Evolutionary conservation across 2,113 vertebrate species (phyloP).

Genomic region (Eubucco bourcierii): DNA sequence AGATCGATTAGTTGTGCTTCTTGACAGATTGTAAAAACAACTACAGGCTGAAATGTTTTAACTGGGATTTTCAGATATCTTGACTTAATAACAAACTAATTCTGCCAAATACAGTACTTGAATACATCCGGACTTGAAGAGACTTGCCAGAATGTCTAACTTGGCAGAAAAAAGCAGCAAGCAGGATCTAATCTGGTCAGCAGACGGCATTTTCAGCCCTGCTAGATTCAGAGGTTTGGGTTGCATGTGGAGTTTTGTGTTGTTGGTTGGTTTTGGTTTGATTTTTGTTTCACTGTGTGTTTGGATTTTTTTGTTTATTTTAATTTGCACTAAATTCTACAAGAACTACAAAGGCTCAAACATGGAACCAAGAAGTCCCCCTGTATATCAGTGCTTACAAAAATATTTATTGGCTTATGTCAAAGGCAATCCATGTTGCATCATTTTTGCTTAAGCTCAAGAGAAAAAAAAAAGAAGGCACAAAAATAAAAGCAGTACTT

Average conservation of each 20-base stretch:
- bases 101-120: conserved; percentile 73
- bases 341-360: not conserved
- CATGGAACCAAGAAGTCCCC: not conserved
- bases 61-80: conserved; percentile 65
- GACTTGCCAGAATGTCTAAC: conserved; percentile 73
- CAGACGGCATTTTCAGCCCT: conserved; percentile 39
- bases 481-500: not conserved
- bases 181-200: conserved; percentile 33
- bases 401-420: not conserved
- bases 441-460: not conserved
- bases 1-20: conserved; percentile 60
- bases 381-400: not conserved
- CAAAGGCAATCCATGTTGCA: not conserved
- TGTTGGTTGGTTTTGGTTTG: not conserved
- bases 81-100: conserved; percentile 53
- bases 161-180: conserved; percentile 62
- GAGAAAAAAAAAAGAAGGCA: not conserved
- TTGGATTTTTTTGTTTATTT: not conserved
- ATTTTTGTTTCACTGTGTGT: not conserved
- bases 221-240: not conserved
- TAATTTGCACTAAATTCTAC: not conserved
- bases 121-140: conserved; percentile 67
- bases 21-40: conserved; percentile 68
- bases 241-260: too few relatives aligned
- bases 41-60: conserved; percentile 52